Conservation (phyloP, 2,888 invertebrate species). For the Pollenia angustigena region DNA sequence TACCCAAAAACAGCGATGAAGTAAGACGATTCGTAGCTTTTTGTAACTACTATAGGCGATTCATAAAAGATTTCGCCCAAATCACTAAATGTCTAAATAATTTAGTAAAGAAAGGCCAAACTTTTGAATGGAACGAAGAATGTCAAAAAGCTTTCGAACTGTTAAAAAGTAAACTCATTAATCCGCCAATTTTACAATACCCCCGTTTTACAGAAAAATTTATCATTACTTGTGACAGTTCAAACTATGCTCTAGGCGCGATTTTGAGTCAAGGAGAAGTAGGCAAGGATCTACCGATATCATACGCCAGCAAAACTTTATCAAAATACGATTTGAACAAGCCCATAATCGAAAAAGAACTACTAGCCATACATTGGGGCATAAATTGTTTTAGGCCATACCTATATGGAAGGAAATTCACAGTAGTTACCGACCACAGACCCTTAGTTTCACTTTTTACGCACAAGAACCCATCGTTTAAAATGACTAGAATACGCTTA, state of each 20-base stretch:
- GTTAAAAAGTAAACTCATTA: background rate
- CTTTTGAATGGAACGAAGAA: too few species aligned
- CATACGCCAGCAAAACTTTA: background rate
- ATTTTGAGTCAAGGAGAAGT: too few species aligned
- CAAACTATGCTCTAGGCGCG: conserved; percentile 26
- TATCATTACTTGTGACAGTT: background rate
- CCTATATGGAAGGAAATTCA: background rate
- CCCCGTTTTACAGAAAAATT: conserved; percentile 66
- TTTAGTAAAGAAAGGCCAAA: too few species aligned
- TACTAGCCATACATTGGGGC: conserved; percentile 1
- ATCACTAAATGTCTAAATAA: conserved; percentile 14
- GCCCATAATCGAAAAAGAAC: conserved; percentile 6
- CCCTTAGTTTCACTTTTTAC: conserved; percentile 33
- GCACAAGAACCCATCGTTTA: conserved; percentile 57
- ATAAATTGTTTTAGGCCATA: background rate
- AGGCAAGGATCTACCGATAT: too few species aligned
- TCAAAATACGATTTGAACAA: conserved; percentile 4
- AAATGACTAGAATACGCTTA: background rate
- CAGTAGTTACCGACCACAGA: background rate
- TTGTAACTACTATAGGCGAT: conserved; percentile 3
- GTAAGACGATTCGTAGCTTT: background rate
- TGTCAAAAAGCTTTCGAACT: too few species aligned
- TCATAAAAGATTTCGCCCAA: conserved; percentile 16
- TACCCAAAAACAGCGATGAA: conserved; percentile 23
- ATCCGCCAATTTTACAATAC: conserved; percentile 7